Base-by-base conservation (phyloP, 2,797 vertebrate species). In the Crypturellus tataupa region DNA sequence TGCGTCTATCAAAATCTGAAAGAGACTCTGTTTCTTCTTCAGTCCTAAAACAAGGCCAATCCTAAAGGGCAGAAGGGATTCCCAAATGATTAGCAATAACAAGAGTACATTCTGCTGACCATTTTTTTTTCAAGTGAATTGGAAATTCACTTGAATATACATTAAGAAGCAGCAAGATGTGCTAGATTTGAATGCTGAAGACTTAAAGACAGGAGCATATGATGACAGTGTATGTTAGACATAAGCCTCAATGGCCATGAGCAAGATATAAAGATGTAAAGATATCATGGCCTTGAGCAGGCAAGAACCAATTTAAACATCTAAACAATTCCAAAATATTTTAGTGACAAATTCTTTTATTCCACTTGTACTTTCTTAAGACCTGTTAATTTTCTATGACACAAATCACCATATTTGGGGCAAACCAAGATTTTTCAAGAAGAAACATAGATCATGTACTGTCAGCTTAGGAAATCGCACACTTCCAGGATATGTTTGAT, bases 41-140 rank as follows among this genome's bases (percentile, higher is more conserved):
- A 27, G 76, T 53, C 39, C 89, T 44, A 83, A 83, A 69, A 89
- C 37, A 55, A 93, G 33, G 49, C 76, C 76, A 9, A 67, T 83
- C 42, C 55, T 76, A 47, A 93, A 94, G 87, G 94, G 73, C 91
- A 95, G 46, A 70, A 91, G 53, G 67, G 80, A 82, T 46, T 93
- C 56, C 37, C 56, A 86, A 79, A 81, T 86, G 19, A 95, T 84
- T 87, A 92, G 20, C 46, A 10, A 51, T 86, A 87, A 93, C 51
- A 94, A 94, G 19, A 88, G 25, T 46, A 77, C 7, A 5, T 86
- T 88, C 83, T 95, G 60, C 92, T 79, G 81, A 39, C 4, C 19
- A 0, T 73, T 75, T 80, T 86, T 87, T 56, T 53, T 39, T 2
- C 16, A 68, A 79, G 37, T 39, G 46, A 87, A 81, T 80, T 87